Evolutionary conservation across 2,888 invertebrate species (phyloP), one percentile per base, ranked within the genome.

Genomic region (Drosophila putrida): DNA sequence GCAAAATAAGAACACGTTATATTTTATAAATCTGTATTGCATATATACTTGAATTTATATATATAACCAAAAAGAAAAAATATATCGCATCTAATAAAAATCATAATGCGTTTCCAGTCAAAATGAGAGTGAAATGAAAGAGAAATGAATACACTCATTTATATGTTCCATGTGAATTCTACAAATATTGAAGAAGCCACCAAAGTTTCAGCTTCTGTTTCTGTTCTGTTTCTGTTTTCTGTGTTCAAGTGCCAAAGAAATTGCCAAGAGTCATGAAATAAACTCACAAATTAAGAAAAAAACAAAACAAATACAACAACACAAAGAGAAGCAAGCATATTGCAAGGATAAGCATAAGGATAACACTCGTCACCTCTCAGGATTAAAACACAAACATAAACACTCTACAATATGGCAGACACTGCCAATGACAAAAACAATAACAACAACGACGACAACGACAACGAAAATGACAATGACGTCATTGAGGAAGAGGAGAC

Each of bases 331-430:
- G 15, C 47, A 60, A n/a, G 58, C 65, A 60, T 71, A 55, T 53
- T 66, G 57, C 57, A 55, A 64, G 62, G 38, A 71, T 60, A 66
- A 43, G 59, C 51, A 67, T 67, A 74, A 72, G 78, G 78, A 78
- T 73, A 77, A 77, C 73, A 80, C 67, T 73, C 71, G 75, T 73
- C 78, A 66, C 63, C 80, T 76, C 77, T 66, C 64, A 77, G 78
- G 71, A 75, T 78, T 80, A 77, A 71, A 75, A 71, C 70, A 71
- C 76, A 74, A 75, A 79, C 67, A 77, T 72, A 71, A 70, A 75
- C 77, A 74, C 71, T 78, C 68, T 54, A 66, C 75, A 82, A 77
- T 66, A 89, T 88, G 89, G 86, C 87, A 77, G 82, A 85, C 78
- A 47, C 82, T 79, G 82, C 83, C 82, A 82, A 68, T 73, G 86